Base-by-base conservation (phyloP, 2,113 vertebrate genomes). In the Proterorhinus semilunaris region DNA sequence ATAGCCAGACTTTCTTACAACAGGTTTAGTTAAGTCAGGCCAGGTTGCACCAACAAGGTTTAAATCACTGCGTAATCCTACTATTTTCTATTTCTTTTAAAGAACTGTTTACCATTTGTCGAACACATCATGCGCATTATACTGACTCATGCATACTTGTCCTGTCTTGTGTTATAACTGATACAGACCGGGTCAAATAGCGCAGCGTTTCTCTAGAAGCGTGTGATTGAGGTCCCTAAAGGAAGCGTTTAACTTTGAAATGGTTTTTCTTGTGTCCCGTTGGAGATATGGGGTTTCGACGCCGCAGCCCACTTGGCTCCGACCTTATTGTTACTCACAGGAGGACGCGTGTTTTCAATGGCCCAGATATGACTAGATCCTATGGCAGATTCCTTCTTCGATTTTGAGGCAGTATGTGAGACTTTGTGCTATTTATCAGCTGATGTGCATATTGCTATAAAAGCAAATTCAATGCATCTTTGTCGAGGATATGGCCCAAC, bases 281-380 rank as follows among this genome's bases (percentile, higher is more conserved):
- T 1, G 80, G 86, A 16, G 78, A 66, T 62, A 81, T 91, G 8
- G 52, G 47, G 76, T 91, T 88, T 89, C 84, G 43, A 67, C 72
- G 61, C 78, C 71, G 54, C 67, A 44, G 78, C 67, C 76, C 54
- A 44, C 78, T 83, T 88, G 79, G 77, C 81, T 47, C 7, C 5
- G 0, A 53, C 63, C 81, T 59, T 81, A 75, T 81, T 87, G 80
- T 69, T 66, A 70, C 46, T 80, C 81, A 54, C 86, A 16, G 59
- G 83, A 86, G 85, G 83, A 87, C 36, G 64, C 72, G 8, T 87
- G 88, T 87, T 91, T 86, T 85, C 71, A 64, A 86, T 83, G 85
- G 79, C 66, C 50, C 82, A 71, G 82, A 91, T 82, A 87, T 84
- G 79, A 83, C 70, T 83, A 73, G 83, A 79, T 83, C 71, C 69